Evolutionary conservation across 2,888 invertebrate species (phyloP).

Genomic region (Acanthosepion esculentum): DNA sequence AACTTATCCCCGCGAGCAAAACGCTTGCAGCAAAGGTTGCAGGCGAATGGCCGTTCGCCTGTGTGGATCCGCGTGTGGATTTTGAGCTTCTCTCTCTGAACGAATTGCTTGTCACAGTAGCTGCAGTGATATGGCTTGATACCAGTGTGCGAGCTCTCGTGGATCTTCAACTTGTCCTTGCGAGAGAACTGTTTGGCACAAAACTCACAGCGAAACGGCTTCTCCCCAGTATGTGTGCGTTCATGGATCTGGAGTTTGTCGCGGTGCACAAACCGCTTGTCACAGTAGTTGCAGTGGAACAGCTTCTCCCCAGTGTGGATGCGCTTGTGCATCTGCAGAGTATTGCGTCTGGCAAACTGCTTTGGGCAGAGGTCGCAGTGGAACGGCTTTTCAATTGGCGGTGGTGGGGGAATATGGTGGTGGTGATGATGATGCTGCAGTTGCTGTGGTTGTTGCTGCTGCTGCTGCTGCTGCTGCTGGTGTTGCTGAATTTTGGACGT

Average conservation of each 20-base stretch:
- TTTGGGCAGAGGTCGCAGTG: constrained; percentile 40
- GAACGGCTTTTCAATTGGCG: constrained; percentile 25
- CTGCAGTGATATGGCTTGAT: constrained; percentile 38
- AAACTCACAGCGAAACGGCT: constrained; percentile 17
- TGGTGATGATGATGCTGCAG: constrained; percentile 10
- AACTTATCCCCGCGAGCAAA: constrained; percentile 40
- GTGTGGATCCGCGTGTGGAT: constrained; percentile 12
- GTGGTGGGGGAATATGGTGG: constrained; percentile 1
- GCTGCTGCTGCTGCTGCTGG: neutral
- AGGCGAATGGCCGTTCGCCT: constrained; percentile 25
- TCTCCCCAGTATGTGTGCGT: constrained; percentile 4
- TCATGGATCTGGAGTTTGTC: constrained; percentile 37
- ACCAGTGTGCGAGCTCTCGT: constrained; percentile 39
- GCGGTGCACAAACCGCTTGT: constrained; percentile 43
- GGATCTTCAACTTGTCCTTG: constrained; percentile 44
- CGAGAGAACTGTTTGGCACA: constrained; percentile 41
- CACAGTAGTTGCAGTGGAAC: constrained; percentile 40
- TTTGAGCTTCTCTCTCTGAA: constrained; percentile 41
- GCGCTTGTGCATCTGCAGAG: constrained; percentile 36
- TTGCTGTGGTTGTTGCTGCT: neutral
- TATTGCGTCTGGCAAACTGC: neutral
- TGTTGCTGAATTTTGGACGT: constrained; percentile 24
- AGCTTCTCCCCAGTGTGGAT: constrained; percentile 40
- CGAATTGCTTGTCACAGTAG: constrained; percentile 41
- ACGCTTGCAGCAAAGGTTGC: constrained; percentile 38